phyloP scores from a whole-genome alignment of 2,888 invertebrate genomes.

The Didymodactylos carnosus region DNA sequence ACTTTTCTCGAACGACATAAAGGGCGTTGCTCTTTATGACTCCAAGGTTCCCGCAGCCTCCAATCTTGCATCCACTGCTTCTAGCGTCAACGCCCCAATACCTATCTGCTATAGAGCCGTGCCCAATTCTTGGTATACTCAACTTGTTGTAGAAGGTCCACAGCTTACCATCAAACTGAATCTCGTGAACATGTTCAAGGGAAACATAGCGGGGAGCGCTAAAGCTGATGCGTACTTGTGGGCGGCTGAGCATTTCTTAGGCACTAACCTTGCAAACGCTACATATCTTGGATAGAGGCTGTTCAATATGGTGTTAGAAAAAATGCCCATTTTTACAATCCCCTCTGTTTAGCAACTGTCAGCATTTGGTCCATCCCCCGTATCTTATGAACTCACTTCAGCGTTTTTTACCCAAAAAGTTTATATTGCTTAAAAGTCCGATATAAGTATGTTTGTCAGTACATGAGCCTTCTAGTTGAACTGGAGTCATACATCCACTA shows the following conservation, averaged over 20 bases:
- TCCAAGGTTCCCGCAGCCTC: not conserved
- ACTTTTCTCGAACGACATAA: not conserved
- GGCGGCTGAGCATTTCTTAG: not conserved
- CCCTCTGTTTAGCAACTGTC: no score
- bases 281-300: not conserved
- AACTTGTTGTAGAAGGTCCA: not conserved
- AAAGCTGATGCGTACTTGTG: not conserved
- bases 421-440: no score
- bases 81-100: not conserved
- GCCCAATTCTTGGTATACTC: not conserved
- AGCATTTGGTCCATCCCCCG: no score
- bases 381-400: no score
- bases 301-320: no score
- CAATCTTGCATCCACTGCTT: not conserved
- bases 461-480: no score
- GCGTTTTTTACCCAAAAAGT: no score
- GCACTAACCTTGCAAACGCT: not conserved
- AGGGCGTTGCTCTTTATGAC: not conserved
- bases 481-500: no score
- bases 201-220: not conserved
- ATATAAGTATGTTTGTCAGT: no score
- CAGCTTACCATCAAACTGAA: not conserved
- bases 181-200: not conserved
- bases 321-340: no score
- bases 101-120: not conserved